Evolutionary conservation across 2,797 vertebrate genomes (phyloP).

Genomic region (Carduelis carduelis): DNA sequence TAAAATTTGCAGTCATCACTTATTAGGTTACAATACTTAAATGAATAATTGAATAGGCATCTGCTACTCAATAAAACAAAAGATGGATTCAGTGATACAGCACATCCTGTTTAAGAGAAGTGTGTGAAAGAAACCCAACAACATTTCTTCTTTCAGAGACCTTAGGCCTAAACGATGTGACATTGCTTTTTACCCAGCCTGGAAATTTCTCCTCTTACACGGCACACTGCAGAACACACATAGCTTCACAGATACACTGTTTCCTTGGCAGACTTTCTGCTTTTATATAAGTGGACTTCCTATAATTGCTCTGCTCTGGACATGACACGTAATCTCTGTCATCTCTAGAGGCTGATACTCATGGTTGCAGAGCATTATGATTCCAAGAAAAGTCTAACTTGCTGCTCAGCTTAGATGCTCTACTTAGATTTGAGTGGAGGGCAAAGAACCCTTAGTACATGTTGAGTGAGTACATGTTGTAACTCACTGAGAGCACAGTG

Average conservation of each 20-base stretch:
- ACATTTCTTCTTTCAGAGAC: neutral
- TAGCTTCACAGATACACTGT: neutral
- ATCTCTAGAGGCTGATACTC: neutral
- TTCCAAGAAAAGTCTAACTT: slow-evolving; percentile 51
- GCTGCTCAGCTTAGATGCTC: slow-evolving; percentile 16
- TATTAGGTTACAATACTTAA: neutral
- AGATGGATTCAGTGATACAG: neutral
- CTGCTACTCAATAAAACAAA: neutral
- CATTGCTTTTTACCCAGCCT: neutral
- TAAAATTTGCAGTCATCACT: neutral
- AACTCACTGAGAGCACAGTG: neutral
- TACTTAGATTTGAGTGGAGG: slow-evolving; percentile 36
- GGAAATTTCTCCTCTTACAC: neutral
- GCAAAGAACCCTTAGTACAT: neutral
- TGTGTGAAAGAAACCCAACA: neutral
- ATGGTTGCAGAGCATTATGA: neutral
- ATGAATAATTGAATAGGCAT: neutral
- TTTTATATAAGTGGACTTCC: neutral
- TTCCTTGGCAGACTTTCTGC: neutral
- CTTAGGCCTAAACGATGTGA: neutral
- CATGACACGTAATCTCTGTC: neutral
- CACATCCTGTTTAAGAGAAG: neutral
- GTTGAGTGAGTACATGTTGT: neutral
- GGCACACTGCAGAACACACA: neutral
- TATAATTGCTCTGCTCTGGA: neutral